These are phyloP conservation scores for Tupaia tana DNA, from an alignment of 2,113 vertebrate species.

Conservation along the genomic window DNA sequence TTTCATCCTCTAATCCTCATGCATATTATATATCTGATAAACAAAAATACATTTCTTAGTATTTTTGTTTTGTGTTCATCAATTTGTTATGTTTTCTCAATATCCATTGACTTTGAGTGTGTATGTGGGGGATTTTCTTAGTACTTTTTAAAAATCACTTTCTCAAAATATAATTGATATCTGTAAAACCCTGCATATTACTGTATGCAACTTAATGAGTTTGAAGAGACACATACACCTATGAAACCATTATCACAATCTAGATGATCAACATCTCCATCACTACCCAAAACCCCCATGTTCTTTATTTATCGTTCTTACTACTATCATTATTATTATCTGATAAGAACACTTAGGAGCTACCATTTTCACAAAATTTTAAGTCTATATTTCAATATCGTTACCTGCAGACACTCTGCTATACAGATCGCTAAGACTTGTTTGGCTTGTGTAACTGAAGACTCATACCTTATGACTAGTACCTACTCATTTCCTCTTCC, in stretches of 20 bases:
- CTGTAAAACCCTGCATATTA: neutral
- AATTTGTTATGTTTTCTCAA: neutral
- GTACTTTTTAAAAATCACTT: neutral
- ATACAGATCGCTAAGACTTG: neutral
- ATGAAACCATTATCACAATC: neutral
- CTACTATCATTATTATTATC: neutral
- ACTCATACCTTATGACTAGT: neutral
- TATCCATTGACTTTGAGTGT: neutral
- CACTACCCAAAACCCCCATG: neutral
- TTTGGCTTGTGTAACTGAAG: neutral
- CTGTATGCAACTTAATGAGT: neutral
- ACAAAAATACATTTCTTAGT: neutral
- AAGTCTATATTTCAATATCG: fast-evolving
- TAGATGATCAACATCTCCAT: neutral
- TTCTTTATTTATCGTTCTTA: neutral
- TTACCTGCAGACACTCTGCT: fast-evolving
- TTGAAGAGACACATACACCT: neutral
- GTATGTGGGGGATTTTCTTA: neutral
- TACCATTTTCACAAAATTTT: neutral
- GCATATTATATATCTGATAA: neutral
- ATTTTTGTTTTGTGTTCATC: neutral
- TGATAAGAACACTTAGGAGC: neutral
- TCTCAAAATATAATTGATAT: neutral
- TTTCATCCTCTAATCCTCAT: neutral
- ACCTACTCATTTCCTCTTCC: too few species aligned